Conservation (phyloP, 2,113 vertebrate species). For the Rhinoderma darwinii region DNA sequence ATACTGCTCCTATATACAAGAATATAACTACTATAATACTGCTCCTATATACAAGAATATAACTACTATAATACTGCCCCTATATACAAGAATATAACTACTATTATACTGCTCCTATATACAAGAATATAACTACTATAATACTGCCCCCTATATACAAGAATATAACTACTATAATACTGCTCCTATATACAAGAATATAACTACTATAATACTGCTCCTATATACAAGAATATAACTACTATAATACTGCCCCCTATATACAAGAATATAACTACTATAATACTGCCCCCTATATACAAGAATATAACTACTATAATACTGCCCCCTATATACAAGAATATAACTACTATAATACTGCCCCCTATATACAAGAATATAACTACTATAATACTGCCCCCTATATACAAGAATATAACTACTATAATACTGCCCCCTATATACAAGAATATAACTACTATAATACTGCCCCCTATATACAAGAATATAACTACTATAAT, state of each 20-base stretch:
- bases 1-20: not conserved
- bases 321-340: no score
- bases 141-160: not conserved
- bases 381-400: no score
- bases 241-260: not conserved
- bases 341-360: no score
- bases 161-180: not conserved
- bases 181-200: not conserved
- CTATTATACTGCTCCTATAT: not conserved
- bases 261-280: not conserved
- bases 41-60: not conserved
- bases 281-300: not conserved
- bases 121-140: conserved; percentile 12
- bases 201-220: not conserved
- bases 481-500: conserved; percentile 7
- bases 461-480: not conserved
- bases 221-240: no score
- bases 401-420: no score
- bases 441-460: no score
- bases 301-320: not conserved
- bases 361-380: no score
- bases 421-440: no score
- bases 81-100: conserved; percentile 2
- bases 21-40: conserved; percentile 9
- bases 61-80: not conserved